Conservation (phyloP, 2,888 invertebrate species). For the Tetranychus piercei region DNA sequence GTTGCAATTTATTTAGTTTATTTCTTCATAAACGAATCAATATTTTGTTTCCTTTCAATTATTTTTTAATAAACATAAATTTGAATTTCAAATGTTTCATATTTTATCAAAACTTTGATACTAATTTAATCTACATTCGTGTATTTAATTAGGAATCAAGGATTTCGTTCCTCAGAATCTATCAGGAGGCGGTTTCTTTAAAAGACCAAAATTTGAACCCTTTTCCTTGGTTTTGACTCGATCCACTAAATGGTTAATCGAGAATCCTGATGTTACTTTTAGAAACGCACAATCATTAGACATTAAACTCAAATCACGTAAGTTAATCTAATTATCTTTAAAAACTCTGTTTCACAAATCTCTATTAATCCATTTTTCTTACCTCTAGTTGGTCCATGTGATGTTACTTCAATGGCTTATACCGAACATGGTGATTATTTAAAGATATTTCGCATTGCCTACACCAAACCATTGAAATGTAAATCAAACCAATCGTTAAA, state of each 20-base stretch:
- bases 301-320: constrained; percentile 22
- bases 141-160: constrained; percentile 9
- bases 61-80: no score
- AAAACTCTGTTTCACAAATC: no score
- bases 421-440: constrained; percentile 20
- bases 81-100: no score
- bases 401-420: constrained; percentile 12
- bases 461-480: background rate
- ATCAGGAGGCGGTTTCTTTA: constrained; percentile 19
- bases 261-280: constrained; percentile 14
- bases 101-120: no score
- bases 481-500: background rate
- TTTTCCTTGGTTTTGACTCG: constrained; percentile 19
- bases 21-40: no score
- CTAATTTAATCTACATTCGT: background rate
- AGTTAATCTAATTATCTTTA: background rate
- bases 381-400: background rate
- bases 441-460: constrained; percentile 20
- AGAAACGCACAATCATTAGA: constrained; percentile 21
- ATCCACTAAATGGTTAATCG: constrained; percentile 15
- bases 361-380: background rate
- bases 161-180: constrained; percentile 19
- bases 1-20: no score
- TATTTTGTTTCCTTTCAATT: no score
- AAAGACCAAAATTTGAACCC: constrained; percentile 19